Percentiles rank a stretch among this genome's conserved stretches.
Evolutionary conservation across 2,113 vertebrate species (phyloP).

Genomic region (Donacobius atricapilla): DNA sequence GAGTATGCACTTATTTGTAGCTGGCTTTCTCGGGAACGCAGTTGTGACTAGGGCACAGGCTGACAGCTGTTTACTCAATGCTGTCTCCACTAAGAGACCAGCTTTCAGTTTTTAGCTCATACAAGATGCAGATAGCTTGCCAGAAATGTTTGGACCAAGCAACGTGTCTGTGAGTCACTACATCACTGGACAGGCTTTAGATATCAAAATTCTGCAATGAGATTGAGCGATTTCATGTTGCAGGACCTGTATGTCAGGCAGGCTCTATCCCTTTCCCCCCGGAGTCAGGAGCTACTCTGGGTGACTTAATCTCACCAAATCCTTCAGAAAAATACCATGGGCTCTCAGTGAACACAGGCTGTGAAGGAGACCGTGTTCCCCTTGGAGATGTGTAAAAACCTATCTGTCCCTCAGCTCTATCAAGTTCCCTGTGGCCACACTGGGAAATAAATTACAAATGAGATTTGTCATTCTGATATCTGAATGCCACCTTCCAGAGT

Average conservation of each 20-base stretch:
- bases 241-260: background rate
- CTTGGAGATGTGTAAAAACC: background rate
- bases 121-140: background rate
- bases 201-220: background rate
- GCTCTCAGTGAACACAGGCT: background rate
- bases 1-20: slow-evolving; percentile 13
- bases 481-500: background rate
- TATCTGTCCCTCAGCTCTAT: background rate
- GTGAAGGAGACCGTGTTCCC: background rate
- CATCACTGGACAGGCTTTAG: background rate
- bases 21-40: background rate
- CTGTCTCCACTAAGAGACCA: background rate
- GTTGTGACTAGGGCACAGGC: background rate
- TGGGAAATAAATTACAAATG: background rate
- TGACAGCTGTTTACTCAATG: background rate
- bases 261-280: background rate
- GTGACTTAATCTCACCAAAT: background rate
- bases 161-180: background rate
- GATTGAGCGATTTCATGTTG: background rate
- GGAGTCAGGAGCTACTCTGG: background rate
- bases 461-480: background rate
- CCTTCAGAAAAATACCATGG: background rate
- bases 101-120: background rate
- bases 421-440: background rate
- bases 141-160: background rate